Percentiles rank a stretch among this genome's conserved stretches.
phyloP scores from a whole-genome alignment of 2,797 vertebrate genomes.

The Antennarius maculatus region DNA sequence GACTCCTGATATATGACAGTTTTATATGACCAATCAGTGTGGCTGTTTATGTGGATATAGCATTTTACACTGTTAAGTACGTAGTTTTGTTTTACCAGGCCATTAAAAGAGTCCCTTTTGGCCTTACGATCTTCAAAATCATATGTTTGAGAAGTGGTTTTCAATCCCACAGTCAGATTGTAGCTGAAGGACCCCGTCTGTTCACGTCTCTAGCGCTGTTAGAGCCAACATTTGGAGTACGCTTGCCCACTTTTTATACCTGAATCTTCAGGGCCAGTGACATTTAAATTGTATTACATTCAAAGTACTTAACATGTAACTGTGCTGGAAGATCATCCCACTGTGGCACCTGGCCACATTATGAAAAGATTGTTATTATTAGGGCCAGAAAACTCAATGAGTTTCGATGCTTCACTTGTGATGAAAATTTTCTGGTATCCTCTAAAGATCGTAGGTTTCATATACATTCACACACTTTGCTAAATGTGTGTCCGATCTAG shows the following conservation, averaged over 20 bases:
- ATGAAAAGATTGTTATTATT: slow-evolving; percentile 14
- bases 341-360: slow-evolving; percentile 1
- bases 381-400: no score
- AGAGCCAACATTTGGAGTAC: slow-evolving; percentile 60
- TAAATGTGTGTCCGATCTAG: no score
- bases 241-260: slow-evolving; percentile 54
- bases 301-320: slow-evolving; percentile 34
- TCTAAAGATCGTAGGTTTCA: no score
- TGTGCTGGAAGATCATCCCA: slow-evolving; percentile 16
- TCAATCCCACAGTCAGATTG: slow-evolving; percentile 58
- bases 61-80: slow-evolving; percentile 54
- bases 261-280: slow-evolving; percentile 52
- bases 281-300: slow-evolving; percentile 6
- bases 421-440: no score
- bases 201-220: slow-evolving; percentile 71
- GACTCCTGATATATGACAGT: slow-evolving; percentile 18
- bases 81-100: slow-evolving; percentile 46
- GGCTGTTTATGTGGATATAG: slow-evolving; percentile 54
- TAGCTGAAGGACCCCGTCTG: slow-evolving; percentile 59
- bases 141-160: slow-evolving; percentile 48
- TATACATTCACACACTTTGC: no score
- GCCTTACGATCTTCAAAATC: slow-evolving; percentile 65
- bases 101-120: slow-evolving; percentile 62
- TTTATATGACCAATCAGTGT: slow-evolving; percentile 39
- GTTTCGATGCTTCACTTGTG: no score